Conservation (phyloP, 2,113 vertebrate genomes). For the Lepus europaeus region DNA sequence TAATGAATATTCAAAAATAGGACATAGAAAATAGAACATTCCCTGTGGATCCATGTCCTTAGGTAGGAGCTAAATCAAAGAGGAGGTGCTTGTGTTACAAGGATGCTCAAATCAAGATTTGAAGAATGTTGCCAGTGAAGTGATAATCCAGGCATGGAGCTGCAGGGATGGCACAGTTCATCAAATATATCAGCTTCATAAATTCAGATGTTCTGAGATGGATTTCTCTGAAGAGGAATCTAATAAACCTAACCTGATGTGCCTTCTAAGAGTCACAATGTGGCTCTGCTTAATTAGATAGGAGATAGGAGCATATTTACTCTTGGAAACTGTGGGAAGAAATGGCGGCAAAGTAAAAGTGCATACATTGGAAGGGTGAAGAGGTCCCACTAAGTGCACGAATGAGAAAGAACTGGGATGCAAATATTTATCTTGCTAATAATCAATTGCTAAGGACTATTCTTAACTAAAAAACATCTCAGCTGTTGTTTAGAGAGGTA, state of each 20-base stretch:
- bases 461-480: not conserved
- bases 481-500: not conserved
- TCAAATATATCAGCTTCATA: slow-evolving; percentile 42
- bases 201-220: slow-evolving; percentile 24
- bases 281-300: slow-evolving; percentile 24
- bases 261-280: not conserved
- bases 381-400: too few species aligned
- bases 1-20: not conserved
- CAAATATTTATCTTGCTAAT: not conserved
- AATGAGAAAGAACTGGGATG: not conserved
- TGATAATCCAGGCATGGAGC: not conserved
- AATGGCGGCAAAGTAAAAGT: slow-evolving; percentile 39
- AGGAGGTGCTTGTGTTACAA: not conserved
- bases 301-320: not conserved
- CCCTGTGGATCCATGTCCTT: not conserved
- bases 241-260: slow-evolving; percentile 47
- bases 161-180: not conserved
- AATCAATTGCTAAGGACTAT: slow-evolving; percentile 18
- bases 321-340: slow-evolving; percentile 14
- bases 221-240: slow-evolving; percentile 1
- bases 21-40: not conserved
- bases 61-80: not conserved
- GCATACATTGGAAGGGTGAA: not conserved
- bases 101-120: not conserved
- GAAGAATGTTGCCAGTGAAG: not conserved